Percentiles rank a stretch among this genome's conserved stretches.
Conservation (phyloP, 2,113 vertebrate genomes). For the Speoplatyrhinus poulsoni region DNA sequence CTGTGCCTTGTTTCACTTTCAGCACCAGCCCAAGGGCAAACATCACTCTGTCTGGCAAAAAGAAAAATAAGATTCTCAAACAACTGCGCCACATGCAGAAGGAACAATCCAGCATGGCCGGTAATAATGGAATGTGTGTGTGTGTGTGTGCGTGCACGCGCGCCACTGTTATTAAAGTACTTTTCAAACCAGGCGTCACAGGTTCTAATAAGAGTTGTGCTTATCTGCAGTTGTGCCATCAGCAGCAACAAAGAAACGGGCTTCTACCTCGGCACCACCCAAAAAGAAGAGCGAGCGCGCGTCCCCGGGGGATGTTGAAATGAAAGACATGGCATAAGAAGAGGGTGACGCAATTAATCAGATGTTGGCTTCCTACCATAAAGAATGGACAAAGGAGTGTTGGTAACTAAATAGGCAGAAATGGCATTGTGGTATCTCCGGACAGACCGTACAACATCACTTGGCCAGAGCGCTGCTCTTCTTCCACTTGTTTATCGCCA, state of each 20-base stretch:
- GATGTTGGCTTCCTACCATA: neutral
- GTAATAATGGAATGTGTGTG: slow-evolving; percentile 51
- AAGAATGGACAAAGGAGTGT: neutral
- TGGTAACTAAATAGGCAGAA: neutral
- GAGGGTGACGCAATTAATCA: too few species aligned
- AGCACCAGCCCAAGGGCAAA: slow-evolving; percentile 84
- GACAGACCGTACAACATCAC: neutral
- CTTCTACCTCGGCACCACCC: neutral
- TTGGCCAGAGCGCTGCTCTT: neutral
- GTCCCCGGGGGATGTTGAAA: slow-evolving; percentile 49
- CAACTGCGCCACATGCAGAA: slow-evolving; percentile 79
- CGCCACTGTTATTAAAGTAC: neutral
- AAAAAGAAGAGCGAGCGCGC: neutral
- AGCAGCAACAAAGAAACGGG: slow-evolving; percentile 36
- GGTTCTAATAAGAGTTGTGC: neutral
- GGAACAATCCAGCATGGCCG: slow-evolving; percentile 75
- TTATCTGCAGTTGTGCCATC: slow-evolving; percentile 31
- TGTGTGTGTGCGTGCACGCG: neutral
- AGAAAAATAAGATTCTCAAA: slow-evolving; percentile 83
- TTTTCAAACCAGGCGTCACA: neutral
- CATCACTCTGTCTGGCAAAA: slow-evolving; percentile 89
- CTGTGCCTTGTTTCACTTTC: neutral
- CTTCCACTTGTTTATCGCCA: neutral
- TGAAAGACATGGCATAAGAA: slow-evolving; percentile 56
- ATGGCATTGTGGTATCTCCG: neutral